Evolutionary conservation across 2,113 vertebrate genomes (phyloP).

Genomic region (Accipiter virgatus): DNA sequence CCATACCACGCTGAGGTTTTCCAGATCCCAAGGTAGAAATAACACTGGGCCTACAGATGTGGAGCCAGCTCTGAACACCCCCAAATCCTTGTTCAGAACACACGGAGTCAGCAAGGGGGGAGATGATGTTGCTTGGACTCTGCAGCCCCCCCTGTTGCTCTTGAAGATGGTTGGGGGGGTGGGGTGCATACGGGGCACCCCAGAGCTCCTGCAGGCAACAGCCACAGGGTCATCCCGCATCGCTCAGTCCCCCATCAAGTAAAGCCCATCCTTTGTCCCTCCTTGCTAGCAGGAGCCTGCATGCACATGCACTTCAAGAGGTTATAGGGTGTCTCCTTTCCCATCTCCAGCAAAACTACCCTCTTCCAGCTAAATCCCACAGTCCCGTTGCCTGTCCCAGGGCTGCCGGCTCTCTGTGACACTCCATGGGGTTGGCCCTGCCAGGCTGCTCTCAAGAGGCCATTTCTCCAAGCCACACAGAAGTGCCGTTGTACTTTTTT

Average conservation of each 20-base stretch:
- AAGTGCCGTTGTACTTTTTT: accelerated
- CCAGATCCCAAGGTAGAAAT: neutral
- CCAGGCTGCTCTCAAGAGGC: neutral
- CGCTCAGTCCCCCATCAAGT: no score
- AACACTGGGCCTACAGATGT: neutral
- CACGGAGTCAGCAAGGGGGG: accelerated
- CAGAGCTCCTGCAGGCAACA: neutral
- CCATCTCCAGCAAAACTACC: neutral
- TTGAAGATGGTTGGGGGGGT: accelerated
- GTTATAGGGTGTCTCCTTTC: neutral
- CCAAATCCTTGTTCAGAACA: neutral
- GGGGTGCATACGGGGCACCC: accelerated
- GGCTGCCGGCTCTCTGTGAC: no score
- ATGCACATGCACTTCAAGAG: neutral
- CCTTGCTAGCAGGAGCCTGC: neutral
- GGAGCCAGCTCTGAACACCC: neutral
- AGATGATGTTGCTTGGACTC: neutral
- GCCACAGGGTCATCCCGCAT: accelerated
- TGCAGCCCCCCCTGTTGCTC: neutral
- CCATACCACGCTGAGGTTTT: neutral
- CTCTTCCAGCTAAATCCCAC: accelerated
- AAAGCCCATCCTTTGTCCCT: neutral
- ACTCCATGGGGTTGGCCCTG: accelerated
- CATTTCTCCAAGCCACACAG: accelerated
- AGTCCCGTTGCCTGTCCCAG: no score